phyloP scores from a whole-genome alignment of 2,113 vertebrate species.

The Muntiacus reevesi region DNA sequence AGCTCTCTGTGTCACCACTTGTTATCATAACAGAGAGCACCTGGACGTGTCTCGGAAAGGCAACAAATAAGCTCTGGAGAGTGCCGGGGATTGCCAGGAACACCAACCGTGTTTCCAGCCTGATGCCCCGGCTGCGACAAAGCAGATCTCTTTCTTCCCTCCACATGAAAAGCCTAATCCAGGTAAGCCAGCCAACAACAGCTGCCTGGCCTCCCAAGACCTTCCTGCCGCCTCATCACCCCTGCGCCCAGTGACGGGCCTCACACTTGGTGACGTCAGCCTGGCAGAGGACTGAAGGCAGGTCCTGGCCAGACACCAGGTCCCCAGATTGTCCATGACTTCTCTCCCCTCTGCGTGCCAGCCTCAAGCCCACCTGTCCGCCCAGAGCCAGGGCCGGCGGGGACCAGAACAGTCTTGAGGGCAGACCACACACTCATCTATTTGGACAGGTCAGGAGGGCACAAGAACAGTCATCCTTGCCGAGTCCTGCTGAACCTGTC shows the following conservation, averaged over 20 bases:
- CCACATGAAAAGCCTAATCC: conserved; percentile 49
- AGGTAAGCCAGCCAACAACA: conserved; percentile 42
- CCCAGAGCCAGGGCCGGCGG: background rate
- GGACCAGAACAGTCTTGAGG: background rate
- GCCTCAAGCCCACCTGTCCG: background rate
- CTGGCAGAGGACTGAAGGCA: background rate
- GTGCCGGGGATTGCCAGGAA: conserved; percentile 54
- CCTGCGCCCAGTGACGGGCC: background rate
- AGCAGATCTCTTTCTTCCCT: conserved; percentile 48
- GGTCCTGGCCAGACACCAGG: conserved; percentile 31
- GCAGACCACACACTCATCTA: background rate
- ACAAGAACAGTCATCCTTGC: background rate
- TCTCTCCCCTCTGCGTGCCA: background rate
- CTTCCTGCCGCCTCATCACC: background rate
- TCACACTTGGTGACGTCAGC: background rate
- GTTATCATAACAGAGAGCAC: conserved; percentile 75
- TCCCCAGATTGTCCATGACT: background rate
- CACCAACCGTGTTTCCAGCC: conserved; percentile 40
- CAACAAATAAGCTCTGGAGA: conserved; percentile 58
- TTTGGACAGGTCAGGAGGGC: background rate
- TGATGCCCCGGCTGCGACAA: conserved; percentile 44
- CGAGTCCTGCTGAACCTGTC: background rate
- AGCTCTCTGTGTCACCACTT: conserved; percentile 70
- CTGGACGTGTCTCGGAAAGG: conserved; percentile 61
- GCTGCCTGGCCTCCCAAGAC: conserved; percentile 15